Evolutionary conservation across 2,797 vertebrate genomes (phyloP).

Genomic region (Sebastes minor): DNA sequence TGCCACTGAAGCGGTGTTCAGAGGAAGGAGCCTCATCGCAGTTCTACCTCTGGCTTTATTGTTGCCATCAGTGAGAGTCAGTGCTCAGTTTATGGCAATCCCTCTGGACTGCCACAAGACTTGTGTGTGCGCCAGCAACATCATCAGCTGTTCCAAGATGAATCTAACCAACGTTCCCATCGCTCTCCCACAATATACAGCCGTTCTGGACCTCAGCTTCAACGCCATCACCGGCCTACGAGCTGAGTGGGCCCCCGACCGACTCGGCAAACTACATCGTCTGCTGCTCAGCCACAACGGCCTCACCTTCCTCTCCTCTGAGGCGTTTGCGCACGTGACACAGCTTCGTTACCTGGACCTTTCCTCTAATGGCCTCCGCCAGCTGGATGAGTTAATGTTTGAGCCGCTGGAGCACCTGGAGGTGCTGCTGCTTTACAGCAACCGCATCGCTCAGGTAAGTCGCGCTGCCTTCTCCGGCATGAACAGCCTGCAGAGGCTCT

Average conservation of each 20-base stretch:
- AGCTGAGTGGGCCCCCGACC: slow-evolving; percentile 86
- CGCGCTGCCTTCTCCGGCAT: slow-evolving; percentile 89
- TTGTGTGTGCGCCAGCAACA: slow-evolving; percentile 95
- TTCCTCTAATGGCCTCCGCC: slow-evolving; percentile 88
- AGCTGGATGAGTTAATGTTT: slow-evolving; percentile 91
- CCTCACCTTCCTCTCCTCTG: slow-evolving; percentile 91
- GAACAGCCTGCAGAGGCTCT: slow-evolving; percentile 87
- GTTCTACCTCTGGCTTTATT: slow-evolving; percentile 52
- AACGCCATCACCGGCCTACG: slow-evolving; percentile 87
- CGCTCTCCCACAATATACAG: slow-evolving; percentile 84
- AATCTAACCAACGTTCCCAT: slow-evolving; percentile 83
- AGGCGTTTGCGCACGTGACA: slow-evolving; percentile 88
- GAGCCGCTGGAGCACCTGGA: slow-evolving; percentile 88
- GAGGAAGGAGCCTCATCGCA: slow-evolving; percentile 15
- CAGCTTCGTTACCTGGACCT: slow-evolving; percentile 90
- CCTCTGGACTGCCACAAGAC: slow-evolving; percentile 81
- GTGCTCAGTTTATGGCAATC: slow-evolving; percentile 25
- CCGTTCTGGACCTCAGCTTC: slow-evolving; percentile 92
- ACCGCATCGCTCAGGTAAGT: slow-evolving; percentile 89
- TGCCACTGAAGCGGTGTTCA: neutral
- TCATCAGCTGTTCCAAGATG: slow-evolving; percentile 91
- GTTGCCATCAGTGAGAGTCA: slow-evolving; percentile 15
- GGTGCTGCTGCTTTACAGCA: slow-evolving; percentile 94
- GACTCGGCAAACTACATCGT: slow-evolving; percentile 84
- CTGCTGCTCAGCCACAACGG: slow-evolving; percentile 91